Base-by-base conservation (phyloP, 2,113 vertebrate species). In the Psephotus haematonotus region DNA sequence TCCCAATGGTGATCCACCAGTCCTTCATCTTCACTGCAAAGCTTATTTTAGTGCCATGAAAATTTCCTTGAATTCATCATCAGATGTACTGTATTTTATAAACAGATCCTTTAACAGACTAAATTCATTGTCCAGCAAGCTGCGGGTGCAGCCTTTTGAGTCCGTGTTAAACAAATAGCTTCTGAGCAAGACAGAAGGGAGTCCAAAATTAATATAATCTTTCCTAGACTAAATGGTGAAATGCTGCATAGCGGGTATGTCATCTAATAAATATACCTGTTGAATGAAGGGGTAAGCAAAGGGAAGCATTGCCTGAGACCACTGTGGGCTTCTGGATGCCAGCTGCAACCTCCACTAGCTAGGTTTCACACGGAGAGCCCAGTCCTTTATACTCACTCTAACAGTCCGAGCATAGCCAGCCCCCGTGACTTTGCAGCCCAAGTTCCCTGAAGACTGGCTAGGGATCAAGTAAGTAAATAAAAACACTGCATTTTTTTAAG, bases 261-360 rank as follows among this genome's bases (percentile, higher is more conserved):
- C 44, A 41, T 84, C 60, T 84, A 29, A 86, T 75, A 86, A 90
- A 93, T 78, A 16, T 41, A 82, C 60, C 72, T 92, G 88, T 37
- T 86, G 86, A 93, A 76, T 71, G 93, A 94, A 91, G 47, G 76
- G 50, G 23, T 55, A 60, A 75, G 44, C 44, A 69, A 84, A 78
- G 41, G 37, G 35, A 90, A 92, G 47, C 0, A 2, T n/a, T 84
- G 55, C 71, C 76, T 41, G 46, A 88, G 72, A 67, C 15, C 7
- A 23, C 52, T 14, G 14, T 0, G 0, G 76, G 22, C 67, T 92
- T 82, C 71, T 92, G 87, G 50, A 53, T 86, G 74, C 67, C 2
- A 6, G 20, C 10, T 68, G 70, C 22, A 8, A 53, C 31, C 15
- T 46, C 44, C 7, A 7, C 17, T 29, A 75, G 33, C 27, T 20